Base-by-base conservation (phyloP, 2,113 vertebrate species). In the Crotophaga sulcirostris region DNA sequence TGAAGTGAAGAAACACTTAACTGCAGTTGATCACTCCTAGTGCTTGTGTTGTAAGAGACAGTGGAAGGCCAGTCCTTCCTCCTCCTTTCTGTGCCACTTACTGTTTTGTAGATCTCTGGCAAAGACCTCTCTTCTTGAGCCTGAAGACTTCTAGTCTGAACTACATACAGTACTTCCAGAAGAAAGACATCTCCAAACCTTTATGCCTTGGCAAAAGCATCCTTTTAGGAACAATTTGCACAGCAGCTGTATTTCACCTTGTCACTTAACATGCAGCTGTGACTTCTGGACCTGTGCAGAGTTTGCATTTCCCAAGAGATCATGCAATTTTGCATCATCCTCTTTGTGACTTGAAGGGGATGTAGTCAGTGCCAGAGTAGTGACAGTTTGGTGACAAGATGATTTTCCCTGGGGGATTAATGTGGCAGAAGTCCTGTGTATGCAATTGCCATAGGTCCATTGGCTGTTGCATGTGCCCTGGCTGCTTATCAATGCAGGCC, bases 401-500 rank as follows among this genome's bases (percentile, higher is more conserved):
- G 78, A 40, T 6, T 80, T 54, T 44, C 38, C 38, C 73, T 2
- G 33, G 47, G 54, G n/a, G 2, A 3, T 33, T 44, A 3, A 5
- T 0, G 1, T 12, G 49, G 58, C 84, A 60, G 42, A 8, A 38
- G 3, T 16, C 56, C 66, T 10, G 28, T 0, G 1, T 19, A 69
- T 63, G 55, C 19, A 4, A 1, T 13, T 63, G 45, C 56, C 19
- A 1, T 14, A 11, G 79, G 70, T 42, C 33, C 10, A 2, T 0
- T 7, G 47, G 38, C 34, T 3, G 1, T 20, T 10, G 6, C 2
- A 1, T 1, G 31, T 59, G 67, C 20, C n/a, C 29, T 0, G 0
- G 26, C 72, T 36, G 58, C 72, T 47, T 55, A 3, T 70, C 56
- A 24, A 3, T 0, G 1, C 34, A 14, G 33, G 25, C 3, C 0